Evolutionary conservation across 2,113 vertebrate species (phyloP).

Genomic region (Pachyramphus minor): DNA sequence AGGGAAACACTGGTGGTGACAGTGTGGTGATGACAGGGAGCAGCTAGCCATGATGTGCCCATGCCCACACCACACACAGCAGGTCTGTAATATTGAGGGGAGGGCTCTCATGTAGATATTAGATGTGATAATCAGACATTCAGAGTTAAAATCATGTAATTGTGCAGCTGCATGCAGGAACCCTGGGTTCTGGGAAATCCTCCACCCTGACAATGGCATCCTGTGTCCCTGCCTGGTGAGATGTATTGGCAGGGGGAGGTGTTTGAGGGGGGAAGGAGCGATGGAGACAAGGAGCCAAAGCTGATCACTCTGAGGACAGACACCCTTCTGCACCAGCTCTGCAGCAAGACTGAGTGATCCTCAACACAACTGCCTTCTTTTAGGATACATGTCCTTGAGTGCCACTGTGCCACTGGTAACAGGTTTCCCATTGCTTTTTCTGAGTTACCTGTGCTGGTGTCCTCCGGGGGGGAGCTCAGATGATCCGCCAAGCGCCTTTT

Average conservation of each 20-base stretch:
- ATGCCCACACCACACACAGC: rapidly evolving
- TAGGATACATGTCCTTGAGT: not conserved
- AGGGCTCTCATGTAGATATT: not conserved
- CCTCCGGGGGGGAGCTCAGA: not conserved
- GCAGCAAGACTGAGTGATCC: not conserved
- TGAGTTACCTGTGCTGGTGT: not conserved
- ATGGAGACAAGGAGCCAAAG: not conserved
- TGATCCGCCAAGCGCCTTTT: not conserved
- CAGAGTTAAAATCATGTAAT: not conserved
- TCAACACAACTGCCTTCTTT: not conserved
- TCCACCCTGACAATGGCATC: not conserved
- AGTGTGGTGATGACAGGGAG: rapidly evolving
- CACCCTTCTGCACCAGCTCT: rapidly evolving
- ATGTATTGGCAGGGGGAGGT: not conserved
- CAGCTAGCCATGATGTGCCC: not conserved
- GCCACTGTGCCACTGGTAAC: not conserved
- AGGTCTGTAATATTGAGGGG: not conserved
- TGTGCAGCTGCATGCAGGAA: not conserved
- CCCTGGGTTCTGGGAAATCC: not conserved
- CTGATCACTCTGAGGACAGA: rapidly evolving
- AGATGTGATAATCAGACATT: not conserved
- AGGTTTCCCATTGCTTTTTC: not conserved
- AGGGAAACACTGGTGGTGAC: not conserved
- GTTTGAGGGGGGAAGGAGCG: not conserved
- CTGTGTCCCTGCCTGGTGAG: not conserved